phyloP scores from a whole-genome alignment of 35 echinoderm and acorn worm genomes.

The Apostichopus japonicus region DNA sequence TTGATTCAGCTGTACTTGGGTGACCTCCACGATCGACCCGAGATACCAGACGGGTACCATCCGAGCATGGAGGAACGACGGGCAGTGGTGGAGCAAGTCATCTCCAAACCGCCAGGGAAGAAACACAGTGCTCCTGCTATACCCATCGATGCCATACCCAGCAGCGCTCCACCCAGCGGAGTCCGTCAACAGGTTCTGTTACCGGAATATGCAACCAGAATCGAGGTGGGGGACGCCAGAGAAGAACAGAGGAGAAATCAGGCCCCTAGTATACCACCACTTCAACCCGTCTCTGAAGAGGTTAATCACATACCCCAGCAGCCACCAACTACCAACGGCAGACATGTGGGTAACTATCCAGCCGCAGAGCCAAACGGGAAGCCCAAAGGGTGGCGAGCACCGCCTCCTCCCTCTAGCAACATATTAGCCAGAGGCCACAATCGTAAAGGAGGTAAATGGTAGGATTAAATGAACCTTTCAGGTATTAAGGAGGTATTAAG shows the following conservation, averaged over 20 bases:
- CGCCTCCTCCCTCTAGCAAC: constrained; percentile 11
- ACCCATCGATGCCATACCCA: not conserved
- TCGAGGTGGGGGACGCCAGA: not conserved
- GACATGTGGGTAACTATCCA: not conserved
- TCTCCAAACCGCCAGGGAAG: not conserved
- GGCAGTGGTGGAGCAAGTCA: not conserved
- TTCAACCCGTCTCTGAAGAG: constrained; percentile 1
- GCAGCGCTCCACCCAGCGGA: not conserved
- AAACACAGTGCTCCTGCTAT: not conserved
- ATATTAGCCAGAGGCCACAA: constrained; percentile 8
- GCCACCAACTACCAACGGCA: not conserved
- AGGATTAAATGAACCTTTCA: too few relatives aligned
- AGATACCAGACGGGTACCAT: not conserved
- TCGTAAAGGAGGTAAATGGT: constrained; percentile 27
- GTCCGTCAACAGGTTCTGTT: not conserved
- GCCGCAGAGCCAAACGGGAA: not conserved
- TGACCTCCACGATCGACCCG: not conserved
- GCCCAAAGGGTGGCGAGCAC: not conserved
- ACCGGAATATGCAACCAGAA: constrained; percentile 3
- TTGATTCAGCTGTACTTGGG: constrained; percentile 9
- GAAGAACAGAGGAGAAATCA: not conserved
- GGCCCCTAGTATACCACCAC: not conserved
- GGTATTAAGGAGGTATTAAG: too few relatives aligned
- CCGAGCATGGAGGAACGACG: constrained; percentile 40
- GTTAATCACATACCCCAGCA: not conserved